Conservation (phyloP, 2,888 invertebrate species). For the Brachyopa scutellaris region DNA sequence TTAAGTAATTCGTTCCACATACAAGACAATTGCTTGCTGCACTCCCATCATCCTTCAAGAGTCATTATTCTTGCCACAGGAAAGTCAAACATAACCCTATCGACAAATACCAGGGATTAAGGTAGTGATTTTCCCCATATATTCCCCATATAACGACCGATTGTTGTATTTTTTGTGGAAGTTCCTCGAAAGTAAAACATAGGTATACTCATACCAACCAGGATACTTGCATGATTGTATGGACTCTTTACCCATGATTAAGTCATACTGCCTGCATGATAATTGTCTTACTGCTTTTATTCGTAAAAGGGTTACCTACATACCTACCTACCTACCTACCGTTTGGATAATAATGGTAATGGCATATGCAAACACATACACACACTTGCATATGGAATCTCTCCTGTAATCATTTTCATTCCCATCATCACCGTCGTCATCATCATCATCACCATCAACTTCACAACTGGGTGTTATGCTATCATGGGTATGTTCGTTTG, state of each 20-base stretch:
- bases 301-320: conserved; percentile 31
- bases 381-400: background rate
- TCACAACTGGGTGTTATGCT: conserved; percentile 31
- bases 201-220: too few species aligned
- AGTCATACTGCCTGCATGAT: conserved; percentile 26
- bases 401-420: conserved; percentile 54
- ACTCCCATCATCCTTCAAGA: background rate
- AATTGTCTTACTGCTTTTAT: conserved; percentile 38
- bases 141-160: too few species aligned
- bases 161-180: background rate
- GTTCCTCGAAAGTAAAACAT: background rate
- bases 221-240: background rate
- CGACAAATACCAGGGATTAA: background rate
- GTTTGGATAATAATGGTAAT: conserved; percentile 11
- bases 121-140: background rate
- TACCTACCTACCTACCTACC: too few species aligned
- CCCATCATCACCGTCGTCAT: conserved; percentile 49
- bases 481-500: conserved; percentile 7
- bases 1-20: background rate
- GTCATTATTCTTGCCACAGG: background rate
- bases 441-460: conserved; percentile 37
- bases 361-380: background rate
- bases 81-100: background rate
- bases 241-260: conserved; percentile 8
- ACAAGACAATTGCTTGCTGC: too few species aligned